Percentiles rank a stretch among this genome's conserved stretches.
Evolutionary conservation across 30 jellyfish, hydroid and myxozoan genomes (phyloP).

Genomic region (Pelagia noctiluca): DNA sequence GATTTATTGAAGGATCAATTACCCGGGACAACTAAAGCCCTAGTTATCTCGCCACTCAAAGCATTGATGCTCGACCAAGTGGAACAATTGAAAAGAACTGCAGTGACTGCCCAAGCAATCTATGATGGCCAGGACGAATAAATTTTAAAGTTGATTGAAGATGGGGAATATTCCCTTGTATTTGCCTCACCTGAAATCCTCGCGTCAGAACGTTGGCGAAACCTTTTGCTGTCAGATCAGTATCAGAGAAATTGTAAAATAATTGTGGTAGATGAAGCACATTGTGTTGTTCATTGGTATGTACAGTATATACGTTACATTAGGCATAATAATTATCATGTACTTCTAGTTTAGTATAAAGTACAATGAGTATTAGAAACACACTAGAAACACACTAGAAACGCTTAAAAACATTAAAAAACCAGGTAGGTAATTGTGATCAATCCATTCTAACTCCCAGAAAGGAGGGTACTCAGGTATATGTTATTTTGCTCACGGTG

Average conservation of each 20-base stretch:
- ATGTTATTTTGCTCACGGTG: too few relatives aligned
- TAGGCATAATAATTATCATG: too few relatives aligned
- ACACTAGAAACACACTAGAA: too few relatives aligned
- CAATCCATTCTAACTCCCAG: too few relatives aligned
- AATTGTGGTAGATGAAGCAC: slow-evolving; percentile 43
- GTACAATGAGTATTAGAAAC: too few relatives aligned
- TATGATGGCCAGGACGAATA: slow-evolving; percentile 23
- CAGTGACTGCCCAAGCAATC: slow-evolving; percentile 20
- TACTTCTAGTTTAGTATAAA: too few relatives aligned
- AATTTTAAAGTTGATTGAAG: not conserved
- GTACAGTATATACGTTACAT: too few relatives aligned
- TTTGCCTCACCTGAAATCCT: slow-evolving; percentile 15
- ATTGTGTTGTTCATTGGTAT: slow-evolving; percentile 29
- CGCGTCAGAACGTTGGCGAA: slow-evolving; percentile 33
- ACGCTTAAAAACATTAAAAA: too few relatives aligned
- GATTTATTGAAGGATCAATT: slow-evolving; percentile 17
- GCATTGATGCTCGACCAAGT: slow-evolving; percentile 30
- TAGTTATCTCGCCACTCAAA: slow-evolving; percentile 39
- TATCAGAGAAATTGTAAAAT: slow-evolving; percentile 26
- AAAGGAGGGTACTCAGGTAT: too few relatives aligned
- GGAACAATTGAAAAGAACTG: slow-evolving; percentile 4
- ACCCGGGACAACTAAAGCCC: slow-evolving; percentile 7
- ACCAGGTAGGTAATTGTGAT: too few relatives aligned
- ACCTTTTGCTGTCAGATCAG: slow-evolving; percentile 12
- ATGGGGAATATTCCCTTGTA: not conserved